Evolutionary conservation across 2,888 invertebrate species (phyloP), one percentile per base, ranked within the genome.

Genomic region (Phalera bucephala): DNA sequence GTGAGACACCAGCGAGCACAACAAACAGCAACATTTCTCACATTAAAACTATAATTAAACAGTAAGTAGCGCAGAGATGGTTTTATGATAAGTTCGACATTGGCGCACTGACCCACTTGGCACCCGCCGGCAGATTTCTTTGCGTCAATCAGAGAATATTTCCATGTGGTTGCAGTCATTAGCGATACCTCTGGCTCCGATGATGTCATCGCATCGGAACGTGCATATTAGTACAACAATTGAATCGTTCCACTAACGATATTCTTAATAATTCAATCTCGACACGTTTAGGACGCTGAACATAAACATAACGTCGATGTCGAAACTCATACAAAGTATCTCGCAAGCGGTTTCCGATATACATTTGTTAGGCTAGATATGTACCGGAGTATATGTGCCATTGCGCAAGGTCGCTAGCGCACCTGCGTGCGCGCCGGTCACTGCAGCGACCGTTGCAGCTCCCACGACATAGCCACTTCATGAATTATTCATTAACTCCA

Each of bases 91-190:
- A 70, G 63, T 67, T 65, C 80, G 84, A 81, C 86, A 87, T 86
- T 86, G 85, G 76, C 80, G 79, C 65, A 80, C 70, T 84, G 79
- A 85, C 84, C 82, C 67, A 86, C 71, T 86, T 85, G 83, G 84
- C 83, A 78, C 64, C 64, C 58, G 52, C 56, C 55, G 50, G 54
- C 64, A 58, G 63, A 64, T 63, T 64, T 62, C 68, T 80, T 75
- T 76, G 75, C 80, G 76, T 80, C 81, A 73, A 82, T 78, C 74
- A 72, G 70, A 67, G 71, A 70, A 72, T 67, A 69, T 69, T 72
- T 65, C 64, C 62, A 68, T 78, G 71, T 72, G 70, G 60, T 67
- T 65, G 66, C 31, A 39, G 33, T 46, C 43, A 42, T 45, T 49
- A 52, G 43, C 31, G 45, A 31, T 29, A 43, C 40, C 44, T 40